Conservation (phyloP, 2,113 vertebrate genomes). For the Brachionichthys hirsutus region DNA sequence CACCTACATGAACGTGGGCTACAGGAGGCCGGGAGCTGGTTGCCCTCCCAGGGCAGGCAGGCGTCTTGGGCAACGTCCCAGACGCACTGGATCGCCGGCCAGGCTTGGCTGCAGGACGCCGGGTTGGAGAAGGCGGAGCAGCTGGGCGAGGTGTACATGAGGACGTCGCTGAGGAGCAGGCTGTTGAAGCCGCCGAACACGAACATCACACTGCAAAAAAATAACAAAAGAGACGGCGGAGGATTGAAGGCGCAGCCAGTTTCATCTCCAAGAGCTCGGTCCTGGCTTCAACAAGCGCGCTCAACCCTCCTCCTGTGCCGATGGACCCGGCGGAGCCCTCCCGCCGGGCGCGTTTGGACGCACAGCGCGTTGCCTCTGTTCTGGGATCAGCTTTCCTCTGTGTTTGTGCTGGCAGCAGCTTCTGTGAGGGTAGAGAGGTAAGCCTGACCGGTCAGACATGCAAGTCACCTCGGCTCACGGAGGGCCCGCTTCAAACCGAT, state of each 20-base stretch:
- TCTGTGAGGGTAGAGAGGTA: constrained; percentile 8
- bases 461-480: no score
- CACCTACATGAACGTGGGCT: constrained; percentile 81
- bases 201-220: constrained; percentile 85
- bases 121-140: constrained; percentile 79
- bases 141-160: constrained; percentile 83
- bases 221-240: no score
- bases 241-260: not conserved
- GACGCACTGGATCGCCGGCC: constrained; percentile 82
- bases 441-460: constrained; percentile 1
- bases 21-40: constrained; percentile 71
- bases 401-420: not conserved
- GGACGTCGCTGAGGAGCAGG: constrained; percentile 89
- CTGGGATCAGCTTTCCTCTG: constrained; percentile 16
- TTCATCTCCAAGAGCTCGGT: not conserved
- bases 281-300: constrained; percentile 4
- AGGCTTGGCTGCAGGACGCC: constrained; percentile 68
- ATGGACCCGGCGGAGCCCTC: constrained; percentile 13
- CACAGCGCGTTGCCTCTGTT: constrained; percentile 15
- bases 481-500: no score
- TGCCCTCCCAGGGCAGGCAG: constrained; percentile 86
- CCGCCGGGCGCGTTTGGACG: constrained; percentile 12
- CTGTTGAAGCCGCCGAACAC: constrained; percentile 97
- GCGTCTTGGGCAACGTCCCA: constrained; percentile 76
- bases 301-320: constrained; percentile 23